phyloP scores from a whole-genome alignment of 2,113 vertebrate genomes.

The Catharus fuscescens region DNA sequence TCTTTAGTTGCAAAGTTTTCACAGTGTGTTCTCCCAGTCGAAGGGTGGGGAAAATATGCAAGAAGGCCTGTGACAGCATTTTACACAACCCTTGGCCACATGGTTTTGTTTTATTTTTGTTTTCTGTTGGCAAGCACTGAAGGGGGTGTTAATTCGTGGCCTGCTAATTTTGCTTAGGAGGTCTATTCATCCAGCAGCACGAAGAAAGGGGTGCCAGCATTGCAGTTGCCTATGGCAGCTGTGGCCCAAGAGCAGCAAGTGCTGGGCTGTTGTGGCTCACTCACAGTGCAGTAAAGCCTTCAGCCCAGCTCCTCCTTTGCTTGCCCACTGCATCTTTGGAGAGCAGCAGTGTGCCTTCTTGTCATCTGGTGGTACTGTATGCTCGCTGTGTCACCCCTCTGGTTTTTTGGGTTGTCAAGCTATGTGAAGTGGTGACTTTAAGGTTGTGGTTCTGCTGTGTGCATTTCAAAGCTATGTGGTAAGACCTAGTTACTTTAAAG shows the following conservation, averaged over 20 bases:
- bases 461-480: neutral
- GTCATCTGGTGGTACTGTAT: neutral
- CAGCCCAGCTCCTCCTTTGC: neutral
- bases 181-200: neutral
- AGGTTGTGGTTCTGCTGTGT: neutral
- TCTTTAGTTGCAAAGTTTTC: constrained; percentile 46
- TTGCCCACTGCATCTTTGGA: neutral
- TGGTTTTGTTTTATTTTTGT: constrained; percentile 58
- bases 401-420: neutral
- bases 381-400: neutral
- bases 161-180: constrained; percentile 36
- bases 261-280: neutral
- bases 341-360: neutral
- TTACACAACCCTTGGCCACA: constrained; percentile 26
- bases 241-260: neutral
- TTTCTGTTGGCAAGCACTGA: constrained; percentile 45
- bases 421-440: neutral
- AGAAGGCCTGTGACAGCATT: constrained; percentile 39
- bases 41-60: constrained; percentile 43
- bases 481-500: neutral
- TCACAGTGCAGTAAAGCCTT: fast-evolving
- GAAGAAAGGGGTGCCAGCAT: neutral
- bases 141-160: constrained; percentile 31
- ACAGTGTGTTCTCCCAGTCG: neutral
- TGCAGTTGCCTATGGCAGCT: neutral